phyloP scores from a whole-genome alignment of 2,888 invertebrate genomes.

The Drosophila nr. perissopoda region DNA sequence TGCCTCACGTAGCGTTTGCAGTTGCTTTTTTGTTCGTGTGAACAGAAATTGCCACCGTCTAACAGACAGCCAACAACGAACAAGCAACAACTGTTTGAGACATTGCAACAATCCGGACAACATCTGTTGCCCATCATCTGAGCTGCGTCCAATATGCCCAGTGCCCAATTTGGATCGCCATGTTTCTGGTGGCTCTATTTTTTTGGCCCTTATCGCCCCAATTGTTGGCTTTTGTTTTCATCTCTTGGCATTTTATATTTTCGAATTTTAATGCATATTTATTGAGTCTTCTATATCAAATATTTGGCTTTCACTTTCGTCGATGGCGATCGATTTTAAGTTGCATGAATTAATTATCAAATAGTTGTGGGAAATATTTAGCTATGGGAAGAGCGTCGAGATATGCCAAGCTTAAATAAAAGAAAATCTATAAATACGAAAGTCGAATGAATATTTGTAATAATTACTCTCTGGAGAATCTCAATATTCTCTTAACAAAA shows the following conservation, averaged over 20 bases:
- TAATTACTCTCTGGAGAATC: not conserved
- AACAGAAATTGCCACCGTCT: constrained; percentile 62
- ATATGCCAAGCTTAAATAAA: not conserved
- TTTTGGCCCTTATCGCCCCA: constrained; percentile 22
- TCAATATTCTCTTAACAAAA: not conserved
- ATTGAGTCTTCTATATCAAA: constrained; percentile 19
- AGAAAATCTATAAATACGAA: not conserved
- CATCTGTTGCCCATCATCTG: constrained; percentile 65
- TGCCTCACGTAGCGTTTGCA: constrained; percentile 58
- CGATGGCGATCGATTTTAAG: constrained; percentile 13
- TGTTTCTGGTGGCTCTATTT: constrained; percentile 34
- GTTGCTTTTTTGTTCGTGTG: constrained; percentile 72
- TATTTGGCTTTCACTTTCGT: constrained; percentile 54
- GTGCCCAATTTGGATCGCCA: constrained; percentile 34
- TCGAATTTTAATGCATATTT: constrained; percentile 24
- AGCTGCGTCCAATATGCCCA: constrained; percentile 30
- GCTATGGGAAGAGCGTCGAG: not conserved
- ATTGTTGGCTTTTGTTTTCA: constrained; percentile 42
- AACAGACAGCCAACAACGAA: constrained; percentile 43
- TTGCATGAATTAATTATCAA: constrained; percentile 38
- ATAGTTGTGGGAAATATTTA: constrained; percentile 2
- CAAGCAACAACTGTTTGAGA: constrained; percentile 45
- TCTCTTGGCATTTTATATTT: constrained; percentile 31
- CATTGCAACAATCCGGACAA: constrained; percentile 49
- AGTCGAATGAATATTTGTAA: not conserved